A percentile compares a stretch with the other conserved stretches of the same genome.
phyloP scores from a whole-genome alignment of 35 echinoderm and acorn worm genomes.

The Ophiothrix spiculata region DNA sequence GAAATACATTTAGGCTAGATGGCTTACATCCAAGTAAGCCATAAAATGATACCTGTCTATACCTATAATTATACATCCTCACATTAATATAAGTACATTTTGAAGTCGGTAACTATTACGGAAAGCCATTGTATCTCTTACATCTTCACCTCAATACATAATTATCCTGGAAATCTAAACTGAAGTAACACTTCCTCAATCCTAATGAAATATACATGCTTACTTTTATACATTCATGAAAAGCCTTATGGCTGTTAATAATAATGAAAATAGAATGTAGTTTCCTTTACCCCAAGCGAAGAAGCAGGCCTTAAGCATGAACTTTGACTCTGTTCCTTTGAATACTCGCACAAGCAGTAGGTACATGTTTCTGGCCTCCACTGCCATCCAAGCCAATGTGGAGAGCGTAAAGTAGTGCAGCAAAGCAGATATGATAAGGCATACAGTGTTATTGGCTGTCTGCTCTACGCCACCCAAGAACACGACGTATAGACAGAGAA shows the following conservation, averaged over 20 bases:
- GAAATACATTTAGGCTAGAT: too few relatives aligned
- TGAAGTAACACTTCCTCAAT: too few relatives aligned
- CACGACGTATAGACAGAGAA: conserved; percentile 68
- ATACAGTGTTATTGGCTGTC: not conserved
- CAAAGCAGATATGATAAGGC: conserved; percentile 54
- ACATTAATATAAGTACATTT: too few relatives aligned
- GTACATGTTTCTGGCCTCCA: conserved; percentile 91
- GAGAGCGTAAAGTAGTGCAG: conserved; percentile 79
- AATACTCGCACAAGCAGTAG: conserved; percentile 78
- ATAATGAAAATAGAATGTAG: not conserved
- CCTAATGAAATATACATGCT: too few relatives aligned
- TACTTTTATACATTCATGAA: too few relatives aligned
- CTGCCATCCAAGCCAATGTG: conserved; percentile 84
- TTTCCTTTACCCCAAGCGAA: conserved; percentile 82
- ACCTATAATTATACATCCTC: too few relatives aligned
- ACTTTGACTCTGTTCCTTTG: conserved; percentile 47
- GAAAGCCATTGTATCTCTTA: too few relatives aligned
- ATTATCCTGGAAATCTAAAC: too few relatives aligned
- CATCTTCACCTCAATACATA: too few relatives aligned
- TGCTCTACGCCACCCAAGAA: conserved; percentile 74
- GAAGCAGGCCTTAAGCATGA: conserved; percentile 77
- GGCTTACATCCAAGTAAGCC: too few relatives aligned
- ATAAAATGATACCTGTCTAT: too few relatives aligned
- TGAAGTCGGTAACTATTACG: too few relatives aligned
- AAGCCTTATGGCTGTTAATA: not conserved